Evolutionary conservation across 2,113 vertebrate genomes (phyloP).

Genomic region (Promerops cafer): DNA sequence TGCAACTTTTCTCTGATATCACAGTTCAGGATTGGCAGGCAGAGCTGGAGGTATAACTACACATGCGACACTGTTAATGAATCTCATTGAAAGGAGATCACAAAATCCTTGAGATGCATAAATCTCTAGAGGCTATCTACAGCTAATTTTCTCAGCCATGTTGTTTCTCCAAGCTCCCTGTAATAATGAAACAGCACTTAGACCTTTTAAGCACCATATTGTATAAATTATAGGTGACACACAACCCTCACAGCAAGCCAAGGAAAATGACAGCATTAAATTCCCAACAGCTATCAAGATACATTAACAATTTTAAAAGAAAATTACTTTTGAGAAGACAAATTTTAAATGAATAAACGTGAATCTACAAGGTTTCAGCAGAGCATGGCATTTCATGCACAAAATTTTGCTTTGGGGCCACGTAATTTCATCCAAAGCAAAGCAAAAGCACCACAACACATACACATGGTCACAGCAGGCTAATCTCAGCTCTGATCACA

Average conservation of each 20-base stretch:
- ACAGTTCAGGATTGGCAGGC: not conserved
- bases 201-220: conserved; percentile 13
- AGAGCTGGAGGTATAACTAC: not conserved
- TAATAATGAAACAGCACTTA: conserved; percentile 23
- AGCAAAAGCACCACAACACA: not conserved
- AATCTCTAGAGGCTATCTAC: not conserved
- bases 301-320: conserved; percentile 1
- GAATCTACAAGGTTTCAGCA: not conserved
- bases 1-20: not conserved
- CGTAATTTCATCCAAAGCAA: not conserved
- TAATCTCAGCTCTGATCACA: not conserved
- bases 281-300: conserved; percentile 4
- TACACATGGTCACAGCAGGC: not conserved
- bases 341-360: conserved; percentile 27
- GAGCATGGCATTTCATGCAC: not conserved
- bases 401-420: not conserved
- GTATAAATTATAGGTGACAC: conserved; percentile 32
- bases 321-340: not conserved
- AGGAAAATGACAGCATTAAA: conserved; percentile 16
- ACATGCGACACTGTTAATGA: not conserved
- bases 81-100: conserved; percentile 2
- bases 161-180: conserved; percentile 2
- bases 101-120: not conserved
- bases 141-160: not conserved
- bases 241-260: not conserved